Evolutionary conservation across 2,888 invertebrate genomes (phyloP).

Genomic region (Hesperia comma): DNA sequence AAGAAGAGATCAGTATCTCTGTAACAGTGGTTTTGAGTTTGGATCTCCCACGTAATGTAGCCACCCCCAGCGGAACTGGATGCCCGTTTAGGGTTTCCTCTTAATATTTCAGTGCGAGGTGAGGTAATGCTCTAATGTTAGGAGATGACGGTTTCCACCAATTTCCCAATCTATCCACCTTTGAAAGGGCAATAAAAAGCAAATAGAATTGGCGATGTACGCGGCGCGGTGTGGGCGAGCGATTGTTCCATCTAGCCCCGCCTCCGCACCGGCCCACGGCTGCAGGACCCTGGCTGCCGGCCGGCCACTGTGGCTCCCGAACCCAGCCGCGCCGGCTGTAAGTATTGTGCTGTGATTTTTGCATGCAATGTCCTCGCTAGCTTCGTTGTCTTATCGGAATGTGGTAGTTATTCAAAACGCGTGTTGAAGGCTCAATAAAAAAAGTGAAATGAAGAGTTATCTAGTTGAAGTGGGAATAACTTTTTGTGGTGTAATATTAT

Average conservation of each 20-base stretch:
- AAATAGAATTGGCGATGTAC: conserved; percentile 21
- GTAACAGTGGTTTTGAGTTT: background rate
- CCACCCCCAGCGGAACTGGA: too few relatives aligned
- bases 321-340: conserved; percentile 21
- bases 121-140: conserved; percentile 7
- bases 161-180: conserved; percentile 22
- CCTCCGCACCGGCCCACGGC: conserved; percentile 37
- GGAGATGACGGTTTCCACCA: conserved; percentile 24
- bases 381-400: background rate
- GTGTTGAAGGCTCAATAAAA: too few relatives aligned
- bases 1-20: too few relatives aligned
- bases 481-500: too few relatives aligned
- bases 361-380: background rate
- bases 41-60: background rate
- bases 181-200: conserved; percentile 30
- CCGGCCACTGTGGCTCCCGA: conserved; percentile 18
- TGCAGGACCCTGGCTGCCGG: background rate
- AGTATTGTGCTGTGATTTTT: conserved; percentile 15
- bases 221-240: conserved; percentile 22
- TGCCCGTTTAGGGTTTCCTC: too few relatives aligned
- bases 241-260: conserved; percentile 40
- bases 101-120: background rate
- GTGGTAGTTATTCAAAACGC: too few relatives aligned
- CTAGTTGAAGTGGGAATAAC: too few relatives aligned
- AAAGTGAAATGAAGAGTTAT: too few relatives aligned